phyloP scores from a whole-genome alignment of 2,797 vertebrate genomes.

The Acrossocheilus wenchowensis region DNA sequence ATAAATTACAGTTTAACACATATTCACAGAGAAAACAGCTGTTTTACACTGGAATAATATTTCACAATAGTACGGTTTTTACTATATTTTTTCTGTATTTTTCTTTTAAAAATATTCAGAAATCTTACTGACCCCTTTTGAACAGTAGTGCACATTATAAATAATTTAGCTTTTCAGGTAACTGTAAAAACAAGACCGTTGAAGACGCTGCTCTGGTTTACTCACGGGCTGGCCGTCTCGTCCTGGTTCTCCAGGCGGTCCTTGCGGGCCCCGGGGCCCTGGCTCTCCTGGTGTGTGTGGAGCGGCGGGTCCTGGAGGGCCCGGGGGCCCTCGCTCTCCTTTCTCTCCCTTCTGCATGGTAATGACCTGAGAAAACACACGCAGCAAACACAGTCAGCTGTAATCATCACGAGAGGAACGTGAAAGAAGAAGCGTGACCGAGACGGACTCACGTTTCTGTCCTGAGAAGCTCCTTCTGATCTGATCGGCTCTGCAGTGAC shows the following conservation, averaged over 20 bases:
- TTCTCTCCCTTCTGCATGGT: conserved; percentile 72
- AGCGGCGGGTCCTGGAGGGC: conserved; percentile 65
- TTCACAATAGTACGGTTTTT: too few relatives aligned
- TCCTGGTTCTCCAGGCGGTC: conserved; percentile 70
- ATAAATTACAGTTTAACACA: too few relatives aligned
- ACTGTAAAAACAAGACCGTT: neutral
- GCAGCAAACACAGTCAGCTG: neutral
- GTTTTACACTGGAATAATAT: too few relatives aligned
- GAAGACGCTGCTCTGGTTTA: neutral
- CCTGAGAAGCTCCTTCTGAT: conserved; percentile 55
- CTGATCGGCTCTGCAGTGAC: conserved; percentile 49
- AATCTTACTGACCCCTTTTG: neutral
- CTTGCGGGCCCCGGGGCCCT: conserved; percentile 72
- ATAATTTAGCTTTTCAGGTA: neutral
- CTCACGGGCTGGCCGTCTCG: conserved; percentile 69
- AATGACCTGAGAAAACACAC: conserved; percentile 5
- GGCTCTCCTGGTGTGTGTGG: conserved; percentile 63
- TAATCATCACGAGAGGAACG: neutral
- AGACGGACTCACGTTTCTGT: conserved; percentile 44
- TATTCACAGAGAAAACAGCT: too few relatives aligned
- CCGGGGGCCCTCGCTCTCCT: conserved; percentile 71
- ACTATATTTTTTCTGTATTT: too few relatives aligned
- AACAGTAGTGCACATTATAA: neutral
- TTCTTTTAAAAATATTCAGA: too few relatives aligned
- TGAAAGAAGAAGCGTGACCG: neutral